Base-by-base conservation (phyloP, 2,797 vertebrate genomes). In the Hydrocynus forskahlii region DNA sequence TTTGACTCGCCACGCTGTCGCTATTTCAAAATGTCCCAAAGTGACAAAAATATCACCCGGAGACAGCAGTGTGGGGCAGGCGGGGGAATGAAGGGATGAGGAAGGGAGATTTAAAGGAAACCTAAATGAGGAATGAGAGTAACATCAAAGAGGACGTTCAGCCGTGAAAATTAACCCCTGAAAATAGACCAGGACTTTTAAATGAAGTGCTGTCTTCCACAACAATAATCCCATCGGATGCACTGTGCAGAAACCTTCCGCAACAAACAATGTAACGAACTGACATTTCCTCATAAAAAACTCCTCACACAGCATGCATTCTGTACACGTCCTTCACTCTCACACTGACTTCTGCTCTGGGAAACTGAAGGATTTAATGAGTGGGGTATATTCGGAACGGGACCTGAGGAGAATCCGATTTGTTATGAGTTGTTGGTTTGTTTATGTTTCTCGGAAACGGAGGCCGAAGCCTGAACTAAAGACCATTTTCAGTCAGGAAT, bases 21-120 rank as follows among this genome's bases (percentile, higher is more conserved):
- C 68, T 40, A 40, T 60, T 79, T 72, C 68, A 60, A 38, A 55
- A 10, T 23, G 48, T 74, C 29, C 62, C 70, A 45, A 74, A 74
- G 40, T 60, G 72, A 81, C 54, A 69, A 81, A 25, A 69, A 75
- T 76, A 76, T 76, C 67, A 76, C 55, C 48, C 2, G 66, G 55
- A 12, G 21, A 55, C 54, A 60, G 67, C 67, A 12, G 40, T 50
- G 67, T 21, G n/a, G 64, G 64, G 43, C 64, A 67, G 64, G 64
- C 38, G 12, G 68, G 23, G 70, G 45, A 9, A 29, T 55, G 50
- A 17, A 60, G 29, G 45, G 43, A 68, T 43, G 25, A 67, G 48
- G 29, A n/a, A 55, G 43, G 10, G 21, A 67, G 16, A 38, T 7
- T 48, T 25, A 70, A 43, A 70, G 3, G 48, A 62, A 57, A 64